phyloP scores from a whole-genome alignment of 2,113 vertebrate species.

The Dipodomys ordii region DNA sequence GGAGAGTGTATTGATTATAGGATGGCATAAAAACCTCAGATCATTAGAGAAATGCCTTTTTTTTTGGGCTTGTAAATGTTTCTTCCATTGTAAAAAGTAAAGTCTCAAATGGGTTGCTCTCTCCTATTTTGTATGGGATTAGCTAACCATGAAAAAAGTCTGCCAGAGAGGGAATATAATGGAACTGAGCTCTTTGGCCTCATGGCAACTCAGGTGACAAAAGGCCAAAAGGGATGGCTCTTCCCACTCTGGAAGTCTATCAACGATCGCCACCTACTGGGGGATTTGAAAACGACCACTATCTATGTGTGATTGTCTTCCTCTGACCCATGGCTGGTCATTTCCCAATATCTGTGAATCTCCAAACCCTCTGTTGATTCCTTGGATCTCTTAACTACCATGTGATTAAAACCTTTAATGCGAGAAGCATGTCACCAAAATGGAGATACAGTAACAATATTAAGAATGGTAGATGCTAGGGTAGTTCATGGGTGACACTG shows the following conservation, averaged over 20 bases:
- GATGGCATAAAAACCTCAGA: neutral
- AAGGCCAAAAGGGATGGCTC: neutral
- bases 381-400: neutral
- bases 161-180: too few relatives aligned
- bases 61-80: neutral
- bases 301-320: neutral
- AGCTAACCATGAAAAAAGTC: neutral
- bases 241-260: neutral
- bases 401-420: neutral
- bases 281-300: neutral
- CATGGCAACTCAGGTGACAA: neutral
- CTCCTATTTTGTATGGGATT: neutral
- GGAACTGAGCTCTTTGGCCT: neutral
- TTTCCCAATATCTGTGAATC: neutral
- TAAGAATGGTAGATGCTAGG: neutral
- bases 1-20: neutral
- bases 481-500: too few relatives aligned
- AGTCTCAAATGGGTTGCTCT: neutral
- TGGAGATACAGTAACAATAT: neutral
- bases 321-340: neutral
- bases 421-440: neutral
- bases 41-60: neutral
- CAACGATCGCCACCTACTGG: conserved; percentile 72
- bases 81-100: neutral
- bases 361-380: neutral